Percentiles rank a stretch among this genome's conserved stretches.
These are phyloP conservation scores for Muschampia plurimacula DNA, from an alignment of 2,888 invertebrate genomes.

Conservation along the genomic window DNA sequence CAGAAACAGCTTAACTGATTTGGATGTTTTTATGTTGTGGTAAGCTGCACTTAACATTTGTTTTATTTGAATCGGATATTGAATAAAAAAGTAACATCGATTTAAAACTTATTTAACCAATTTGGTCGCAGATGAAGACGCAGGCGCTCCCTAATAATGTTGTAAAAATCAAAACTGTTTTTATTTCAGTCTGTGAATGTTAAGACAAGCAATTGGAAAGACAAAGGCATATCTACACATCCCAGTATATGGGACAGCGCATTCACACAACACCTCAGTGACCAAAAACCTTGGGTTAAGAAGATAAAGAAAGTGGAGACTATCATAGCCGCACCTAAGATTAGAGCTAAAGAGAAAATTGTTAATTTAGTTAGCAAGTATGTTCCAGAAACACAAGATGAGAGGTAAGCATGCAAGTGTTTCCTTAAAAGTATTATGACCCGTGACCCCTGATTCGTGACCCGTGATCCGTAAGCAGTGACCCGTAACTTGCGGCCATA, in stretches of 20 bases:
- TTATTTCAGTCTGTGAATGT: conserved; percentile 59
- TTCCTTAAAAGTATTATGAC: neutral
- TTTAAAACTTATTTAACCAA: too few species aligned
- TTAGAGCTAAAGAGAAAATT: conserved; percentile 63
- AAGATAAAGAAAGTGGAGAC: conserved; percentile 60
- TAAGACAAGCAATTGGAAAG: conserved; percentile 72
- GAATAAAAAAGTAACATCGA: too few species aligned
- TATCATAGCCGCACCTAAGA: conserved; percentile 57
- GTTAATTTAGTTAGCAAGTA: conserved; percentile 69
- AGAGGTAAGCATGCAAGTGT: conserved; percentile 57
- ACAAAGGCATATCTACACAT: conserved; percentile 64
- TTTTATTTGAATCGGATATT: too few species aligned
- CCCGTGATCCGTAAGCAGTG: too few species aligned
- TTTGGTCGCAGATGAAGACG: too few species aligned
- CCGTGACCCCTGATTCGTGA: too few species aligned
- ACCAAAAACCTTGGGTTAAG: conserved; percentile 66
- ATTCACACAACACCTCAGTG: conserved; percentile 57
- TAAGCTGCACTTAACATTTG: too few species aligned
- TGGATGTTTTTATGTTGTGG: too few species aligned
- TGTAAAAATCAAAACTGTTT: neutral
- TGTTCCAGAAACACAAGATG: conserved; percentile 72
- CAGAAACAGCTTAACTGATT: too few species aligned
- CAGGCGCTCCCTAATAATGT: neutral
- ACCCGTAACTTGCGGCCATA: too few species aligned
- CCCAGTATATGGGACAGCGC: conserved; percentile 78